phyloP scores from a whole-genome alignment of 2,113 vertebrate species.

The Panthera leo region DNA sequence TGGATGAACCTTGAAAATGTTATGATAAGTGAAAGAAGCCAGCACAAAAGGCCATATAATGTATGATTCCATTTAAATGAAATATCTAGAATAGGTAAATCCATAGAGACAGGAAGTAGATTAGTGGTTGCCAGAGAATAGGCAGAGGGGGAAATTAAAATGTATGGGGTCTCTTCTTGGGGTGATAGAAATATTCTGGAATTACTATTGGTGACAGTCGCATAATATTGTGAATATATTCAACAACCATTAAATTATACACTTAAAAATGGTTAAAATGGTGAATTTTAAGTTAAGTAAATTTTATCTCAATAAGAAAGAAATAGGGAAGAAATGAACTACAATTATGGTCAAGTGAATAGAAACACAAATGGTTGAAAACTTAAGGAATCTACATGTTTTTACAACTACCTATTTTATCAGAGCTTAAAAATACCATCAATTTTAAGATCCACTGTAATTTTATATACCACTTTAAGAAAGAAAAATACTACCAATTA shows the following conservation, averaged over 20 bases:
- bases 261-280: not conserved
- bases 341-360: not conserved
- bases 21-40: not conserved
- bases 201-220: not conserved
- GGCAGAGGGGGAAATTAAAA: not conserved
- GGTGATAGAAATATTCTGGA: not conserved
- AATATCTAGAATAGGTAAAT: not conserved
- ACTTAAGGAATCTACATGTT: not conserved
- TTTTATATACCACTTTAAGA: not conserved
- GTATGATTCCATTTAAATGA: not conserved
- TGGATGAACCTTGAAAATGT: not conserved
- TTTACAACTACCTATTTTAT: not conserved
- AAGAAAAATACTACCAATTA: not conserved
- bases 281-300: not conserved
- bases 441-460: not conserved
- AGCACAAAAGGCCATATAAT: not conserved
- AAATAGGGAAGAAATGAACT: not conserved
- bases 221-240: not conserved
- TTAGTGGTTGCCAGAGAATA: not conserved
- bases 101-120: not conserved
- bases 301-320: not conserved
- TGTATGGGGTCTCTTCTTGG: not conserved
- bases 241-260: not conserved
- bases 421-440: not conserved
- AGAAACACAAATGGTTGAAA: not conserved